These are phyloP conservation scores for Tachina fera DNA, from an alignment of 2,888 invertebrate genomes.

Conservation along the genomic window DNA sequence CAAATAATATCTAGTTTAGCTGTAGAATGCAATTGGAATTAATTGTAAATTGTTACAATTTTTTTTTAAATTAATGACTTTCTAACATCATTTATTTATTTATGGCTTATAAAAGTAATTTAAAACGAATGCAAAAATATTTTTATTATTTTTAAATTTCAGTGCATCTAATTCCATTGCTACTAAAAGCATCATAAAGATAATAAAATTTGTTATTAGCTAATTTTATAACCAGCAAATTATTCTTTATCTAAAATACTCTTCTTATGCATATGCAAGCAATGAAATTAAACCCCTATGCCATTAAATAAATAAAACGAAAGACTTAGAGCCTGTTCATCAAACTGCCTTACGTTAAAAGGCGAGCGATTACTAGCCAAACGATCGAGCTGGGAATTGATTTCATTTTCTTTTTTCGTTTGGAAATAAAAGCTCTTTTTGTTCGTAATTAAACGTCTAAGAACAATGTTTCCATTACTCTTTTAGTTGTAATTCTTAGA, in stretches of 20 bases:
- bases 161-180: too few relatives aligned
- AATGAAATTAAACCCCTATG: neutral
- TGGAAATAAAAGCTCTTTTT: too few relatives aligned
- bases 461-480: too few relatives aligned
- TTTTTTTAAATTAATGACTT: conserved; percentile 38
- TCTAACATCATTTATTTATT: conserved; percentile 18
- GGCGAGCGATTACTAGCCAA: too few relatives aligned
- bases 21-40: neutral
- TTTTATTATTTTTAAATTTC: too few relatives aligned
- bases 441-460: too few relatives aligned
- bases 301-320: neutral
- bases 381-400: too few relatives aligned
- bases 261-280: neutral
- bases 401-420: too few relatives aligned
- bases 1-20: neutral
- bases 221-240: neutral
- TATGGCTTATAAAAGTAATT: conserved; percentile 5
- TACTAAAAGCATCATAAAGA: too few relatives aligned
- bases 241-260: neutral
- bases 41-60: neutral
- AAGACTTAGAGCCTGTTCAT: too few relatives aligned
- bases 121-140: neutral
- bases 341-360: too few relatives aligned
- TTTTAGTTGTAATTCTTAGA: too few relatives aligned
- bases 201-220: neutral